Evolutionary conservation across 2,888 invertebrate genomes (phyloP).

Genomic region (Acronicta alni): DNA sequence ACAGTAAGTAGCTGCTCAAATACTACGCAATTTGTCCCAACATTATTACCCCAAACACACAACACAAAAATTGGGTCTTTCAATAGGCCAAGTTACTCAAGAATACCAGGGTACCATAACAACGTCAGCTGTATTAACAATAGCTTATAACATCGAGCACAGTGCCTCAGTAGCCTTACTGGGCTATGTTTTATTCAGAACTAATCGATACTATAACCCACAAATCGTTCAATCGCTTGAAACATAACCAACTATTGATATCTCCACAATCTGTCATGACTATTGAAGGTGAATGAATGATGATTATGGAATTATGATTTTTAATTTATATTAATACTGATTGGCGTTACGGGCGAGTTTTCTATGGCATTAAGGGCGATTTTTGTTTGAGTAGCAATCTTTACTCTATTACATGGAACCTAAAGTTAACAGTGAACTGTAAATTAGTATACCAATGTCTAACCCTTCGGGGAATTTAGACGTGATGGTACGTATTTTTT

Average conservation of each 20-base stretch:
- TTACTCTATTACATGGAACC: too few species aligned
- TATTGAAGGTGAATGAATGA: constrained; percentile 24
- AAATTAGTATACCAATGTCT: too few species aligned
- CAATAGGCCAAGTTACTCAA: not conserved
- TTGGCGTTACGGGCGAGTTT: too few species aligned
- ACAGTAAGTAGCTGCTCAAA: too few species aligned
- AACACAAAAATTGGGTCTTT: not conserved
- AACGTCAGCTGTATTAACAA: constrained; percentile 20
- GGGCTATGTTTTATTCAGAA: constrained; percentile 59
- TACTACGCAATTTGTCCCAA: too few species aligned
- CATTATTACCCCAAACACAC: too few species aligned
- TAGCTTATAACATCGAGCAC: constrained; percentile 24
- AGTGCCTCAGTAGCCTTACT: constrained; percentile 10
- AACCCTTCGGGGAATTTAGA: too few species aligned
- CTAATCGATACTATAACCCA: constrained; percentile 51
- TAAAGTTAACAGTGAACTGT: too few species aligned
- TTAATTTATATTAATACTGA: constrained; percentile 12
- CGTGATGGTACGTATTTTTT: too few species aligned
- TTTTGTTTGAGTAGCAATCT: too few species aligned
- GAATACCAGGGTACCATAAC: constrained; percentile 18
- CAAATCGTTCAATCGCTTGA: constrained; percentile 27
- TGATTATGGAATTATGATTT: constrained; percentile 4
- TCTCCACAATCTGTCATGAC: constrained; percentile 38
- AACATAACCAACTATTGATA: constrained; percentile 38
- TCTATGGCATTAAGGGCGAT: too few species aligned